Evolutionary conservation across 2,113 vertebrate genomes (phyloP), one percentile per base, ranked within the genome.

Genomic region (Pipra filicauda): DNA sequence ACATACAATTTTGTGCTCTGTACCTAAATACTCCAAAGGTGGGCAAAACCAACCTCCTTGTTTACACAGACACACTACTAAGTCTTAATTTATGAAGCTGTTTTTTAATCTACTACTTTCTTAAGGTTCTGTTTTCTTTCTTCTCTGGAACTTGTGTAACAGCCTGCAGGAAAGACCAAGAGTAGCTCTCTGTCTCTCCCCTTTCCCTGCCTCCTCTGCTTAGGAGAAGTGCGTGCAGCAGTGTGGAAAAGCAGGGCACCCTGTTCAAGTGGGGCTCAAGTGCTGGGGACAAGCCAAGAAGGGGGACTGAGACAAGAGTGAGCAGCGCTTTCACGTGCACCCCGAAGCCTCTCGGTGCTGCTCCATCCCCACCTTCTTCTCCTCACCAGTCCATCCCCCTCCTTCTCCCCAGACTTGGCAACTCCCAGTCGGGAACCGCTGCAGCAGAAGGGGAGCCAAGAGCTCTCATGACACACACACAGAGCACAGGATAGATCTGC

Each of bases 141-240:
- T 62, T 79, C 30, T 48, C 44, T 62, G 54, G 62, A 79, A 90
- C 21, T 19, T 30, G 33, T 19, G 9, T 28, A 66, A 65, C 17
- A 79, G 24, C 67, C 65, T 41, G 12, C 37, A 93, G 37, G 44
- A 44, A 41, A 88, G 31, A 23, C 5, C 49, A 57, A 24, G 13
- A 78, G 17, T 30, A 48, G 35, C 2, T 22, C n/a, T n/a, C 44
- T 3, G 2, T 43, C 55, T 27, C 21, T 15, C 51, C 54, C 23
- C 28, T 37, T 10, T 58, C 39, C 64, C 19, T 24, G 55, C 72
- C 52, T 3, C 35, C 35, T 28, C 12, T 18, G 15, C 35, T 57
- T 27, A 55, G 17, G 7, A 93, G n/a, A n/a, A 80, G 30, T 1
- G 2, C 0, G 2, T 1, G 1, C 20, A 9, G 58, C 19, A 12